Evolutionary conservation across 2,797 vertebrate species (phyloP), one percentile per base, ranked within the genome.

Genomic region (Rhinichthys osculus): DNA sequence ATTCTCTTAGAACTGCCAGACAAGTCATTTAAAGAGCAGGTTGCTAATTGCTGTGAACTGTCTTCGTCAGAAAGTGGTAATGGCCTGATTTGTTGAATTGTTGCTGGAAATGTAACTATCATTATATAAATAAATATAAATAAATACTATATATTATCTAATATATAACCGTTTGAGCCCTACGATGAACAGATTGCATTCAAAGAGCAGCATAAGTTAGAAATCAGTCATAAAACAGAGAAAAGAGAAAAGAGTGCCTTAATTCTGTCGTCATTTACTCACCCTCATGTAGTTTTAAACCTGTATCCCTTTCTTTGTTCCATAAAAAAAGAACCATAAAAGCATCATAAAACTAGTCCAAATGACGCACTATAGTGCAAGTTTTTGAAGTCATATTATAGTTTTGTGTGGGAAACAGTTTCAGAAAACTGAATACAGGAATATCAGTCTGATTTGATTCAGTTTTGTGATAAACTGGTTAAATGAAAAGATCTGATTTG

Each of bases 1-100:
- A 79, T 82, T 80, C 66, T 44, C 71, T 35, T 69, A 72, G 27
- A 76, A 69, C 27, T 62, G 67, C 84, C 81, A 88, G 42, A 78
- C 19, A 78, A 69, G 76, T 76, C 62, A 52, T 83, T 89, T 81
- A 83, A 62, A 86, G 42, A 70, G 78, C 35, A 47, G n/a, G 64
- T 38, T 78, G 40, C 52, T 78, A 72, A 72, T 57, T 47, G 50
- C 35, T 59, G 71, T 52, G 71, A 77, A 50, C 30, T 13, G 30
- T 77, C 50, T 82, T 71, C 62, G 82, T 81, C 78, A 69, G 10
- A 11, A 85, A 66, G 54, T 67, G 66, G 54, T 50, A 62, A 52
- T 42, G 66, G 72, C 16, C 19, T 16, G 1, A 40, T 47, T 66
- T 70, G 38, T 81, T 87, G 4, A 67, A 47, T 74, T 64, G 30